Evolutionary conservation across 2,797 vertebrate species (phyloP), one percentile per base, ranked within the genome.

Genomic region (Gymnothorax javanicus): DNA sequence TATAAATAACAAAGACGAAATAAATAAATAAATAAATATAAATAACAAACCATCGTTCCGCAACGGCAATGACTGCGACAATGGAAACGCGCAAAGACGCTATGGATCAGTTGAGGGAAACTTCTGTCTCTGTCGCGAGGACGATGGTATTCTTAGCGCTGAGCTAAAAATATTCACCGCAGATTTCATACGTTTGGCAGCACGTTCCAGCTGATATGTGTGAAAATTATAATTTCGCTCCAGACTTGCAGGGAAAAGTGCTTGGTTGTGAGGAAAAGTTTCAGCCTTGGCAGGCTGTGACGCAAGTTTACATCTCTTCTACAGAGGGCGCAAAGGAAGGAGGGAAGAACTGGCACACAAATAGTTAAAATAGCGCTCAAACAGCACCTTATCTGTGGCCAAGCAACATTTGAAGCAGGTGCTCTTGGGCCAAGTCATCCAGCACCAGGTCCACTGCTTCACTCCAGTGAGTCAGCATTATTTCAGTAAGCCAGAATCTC

Each of bases 401-500:
- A 56, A 23, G 50, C 52, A 52, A 56, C 50, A 56, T 50, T 33
- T 17, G 43, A 17, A 43, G 43, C 43, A 43, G 15, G 52, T 20
- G 43, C 77, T 52, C 20, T n/a, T 20, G 4, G 50, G 50, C 52
- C 33, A 50, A 13, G 12, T 17, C 13, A n/a, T 17, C 20, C 52
- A 52, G 5, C 52, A 56, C 77, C 17, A 20, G 52, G n/a, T 56
- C 52, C 77, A 56, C 52, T 81, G 77, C 43, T 13, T 52, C 33
- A 23, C 50, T 54, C 5, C 7, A 7, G 43, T 52, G 23, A 79
- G 43, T 25, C 43, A 6, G n/a, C 71, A 43, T 13, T 43, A 79
- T 79, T 52, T 79, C 77, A 81, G 64, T n/a, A 67, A 67, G 64
- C 23, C 64, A 67, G 50, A 20, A 56, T 23, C 50, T 81, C 77